Conservation (phyloP, 2,113 vertebrate genomes). For the Sturnus vulgaris region DNA sequence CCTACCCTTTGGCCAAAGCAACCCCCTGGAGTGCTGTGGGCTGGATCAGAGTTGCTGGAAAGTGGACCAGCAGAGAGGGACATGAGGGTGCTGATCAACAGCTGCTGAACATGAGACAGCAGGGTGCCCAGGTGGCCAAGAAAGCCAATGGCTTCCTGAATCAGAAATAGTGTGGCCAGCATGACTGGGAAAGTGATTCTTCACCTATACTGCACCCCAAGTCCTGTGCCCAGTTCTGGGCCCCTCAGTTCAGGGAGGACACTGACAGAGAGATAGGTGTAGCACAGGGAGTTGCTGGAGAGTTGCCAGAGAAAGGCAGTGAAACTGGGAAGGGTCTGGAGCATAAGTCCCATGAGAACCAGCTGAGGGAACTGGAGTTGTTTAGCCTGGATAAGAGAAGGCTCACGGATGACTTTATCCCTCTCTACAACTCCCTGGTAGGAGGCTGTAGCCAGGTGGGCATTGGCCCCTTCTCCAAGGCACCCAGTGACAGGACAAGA, state of each 20-base stretch:
- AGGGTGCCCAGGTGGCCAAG: neutral
- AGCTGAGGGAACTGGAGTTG: neutral
- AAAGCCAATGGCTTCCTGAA: neutral
- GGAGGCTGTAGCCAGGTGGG: no score
- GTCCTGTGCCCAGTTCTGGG: neutral
- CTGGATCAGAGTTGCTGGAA: neutral
- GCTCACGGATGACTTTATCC: no score
- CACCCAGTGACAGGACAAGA: neutral
- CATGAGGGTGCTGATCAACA: neutral
- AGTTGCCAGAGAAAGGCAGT: neutral
- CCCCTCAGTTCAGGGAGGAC: neutral
- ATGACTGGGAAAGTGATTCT: neutral
- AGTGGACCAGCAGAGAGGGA: neutral
- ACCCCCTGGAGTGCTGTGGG: neutral
- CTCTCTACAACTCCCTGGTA: neutral
- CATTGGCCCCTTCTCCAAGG: neutral
- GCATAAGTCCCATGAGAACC: neutral
- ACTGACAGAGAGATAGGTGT: no score
- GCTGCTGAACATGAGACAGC: neutral
- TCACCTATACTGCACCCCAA: rapidly evolving
- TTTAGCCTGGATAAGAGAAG: neutral
- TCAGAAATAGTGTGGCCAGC: neutral
- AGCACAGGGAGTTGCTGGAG: neutral
- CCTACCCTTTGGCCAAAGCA: neutral
- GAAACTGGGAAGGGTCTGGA: neutral